Evolutionary conservation across 2,797 vertebrate genomes (phyloP), one percentile per base, ranked within the genome.

Genomic region (Crocidura indochinensis): DNA sequence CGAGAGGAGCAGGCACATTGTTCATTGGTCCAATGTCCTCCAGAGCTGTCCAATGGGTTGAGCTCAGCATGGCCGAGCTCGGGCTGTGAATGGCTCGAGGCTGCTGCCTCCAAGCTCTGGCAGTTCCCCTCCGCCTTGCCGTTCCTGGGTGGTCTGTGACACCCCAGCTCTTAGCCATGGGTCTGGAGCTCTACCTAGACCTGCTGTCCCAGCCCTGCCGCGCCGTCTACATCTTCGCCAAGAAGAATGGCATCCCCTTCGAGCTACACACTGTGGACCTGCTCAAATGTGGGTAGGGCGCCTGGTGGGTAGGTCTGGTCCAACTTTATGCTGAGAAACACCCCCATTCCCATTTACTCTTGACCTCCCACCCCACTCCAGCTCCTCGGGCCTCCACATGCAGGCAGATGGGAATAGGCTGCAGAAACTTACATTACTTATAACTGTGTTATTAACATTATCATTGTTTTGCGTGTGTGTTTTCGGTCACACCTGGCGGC

Each of bases 131-230:
- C 17, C 0, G 12, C 8, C 2, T 8, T 44, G 65, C 7, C 4
- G 44, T n/a, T 2, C 12, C 15, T 3, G 5, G 9, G 7, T 6
- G n/a, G 44, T n/a, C 56, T 60, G 19, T 20, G 6, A 3, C 56
- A 60, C 26, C 24, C 26, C 10, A 10, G 24, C 1, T 17, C 71
- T 31, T 22, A 15, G 46, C 75, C 82, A 98, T 98, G 98, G 94
- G 95, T 22, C 76, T 99, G 47, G 97, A 98, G 92, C 90, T 99
- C 0, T 98, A 97, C 83, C 88, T 98, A 82, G 98, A 99, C 75
- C 92, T 99, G 9, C 5, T 97, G 15, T 98, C 98, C 14, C 98
- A 98, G 96, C 98, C 98, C 8, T 98, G 98, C 87, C 97, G 98
- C 67, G 97, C 98, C 0, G 97, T 98, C 20, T 98, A 98, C 83